These are phyloP conservation scores for Acromyrmex charruanus DNA, from an alignment of 1,140 invertebrate species.

Conservation along the genomic window DNA sequence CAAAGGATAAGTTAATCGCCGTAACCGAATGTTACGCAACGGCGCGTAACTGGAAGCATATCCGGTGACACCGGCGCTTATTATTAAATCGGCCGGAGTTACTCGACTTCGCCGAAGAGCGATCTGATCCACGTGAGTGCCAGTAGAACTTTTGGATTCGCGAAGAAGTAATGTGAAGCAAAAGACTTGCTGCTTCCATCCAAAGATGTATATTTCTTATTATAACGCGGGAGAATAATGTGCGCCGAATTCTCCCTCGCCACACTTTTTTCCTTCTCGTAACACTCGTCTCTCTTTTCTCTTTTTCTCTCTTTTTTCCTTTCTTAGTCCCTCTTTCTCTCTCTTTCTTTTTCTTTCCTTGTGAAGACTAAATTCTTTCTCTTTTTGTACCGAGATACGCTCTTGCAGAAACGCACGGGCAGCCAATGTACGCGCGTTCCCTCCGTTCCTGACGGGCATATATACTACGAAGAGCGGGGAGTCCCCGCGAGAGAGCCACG, in stretches of 20 bases:
- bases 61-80: slow-evolving; percentile 37
- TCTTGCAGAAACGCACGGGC: slow-evolving; percentile 58
- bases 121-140: not conserved
- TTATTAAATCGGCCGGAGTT: slow-evolving; percentile 47
- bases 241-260: slow-evolving; percentile 48
- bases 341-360: slow-evolving; percentile 18
- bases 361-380: slow-evolving; percentile 22
- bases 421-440: slow-evolving; percentile 40
- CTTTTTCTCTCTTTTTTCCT: slow-evolving; percentile 32
- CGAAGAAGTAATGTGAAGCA: not conserved
- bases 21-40: slow-evolving; percentile 71
- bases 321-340: slow-evolving; percentile 21
- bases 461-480: slow-evolving; percentile 55
- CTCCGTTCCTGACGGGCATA: slow-evolving; percentile 43
- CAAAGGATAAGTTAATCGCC: slow-evolving; percentile 74
- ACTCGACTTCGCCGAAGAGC: not conserved
- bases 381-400: slow-evolving; percentile 38
- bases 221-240: slow-evolving; percentile 68
- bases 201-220: slow-evolving; percentile 13
- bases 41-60: slow-evolving; percentile 52
- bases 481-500: slow-evolving; percentile 49
- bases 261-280: slow-evolving; percentile 55
- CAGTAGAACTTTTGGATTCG: not conserved
- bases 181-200: not conserved
- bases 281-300: slow-evolving; percentile 63